Percentiles rank a stretch among this genome's conserved stretches.
phyloP scores from a whole-genome alignment of 2,113 vertebrate species.

The Sapayoa aenigma region DNA sequence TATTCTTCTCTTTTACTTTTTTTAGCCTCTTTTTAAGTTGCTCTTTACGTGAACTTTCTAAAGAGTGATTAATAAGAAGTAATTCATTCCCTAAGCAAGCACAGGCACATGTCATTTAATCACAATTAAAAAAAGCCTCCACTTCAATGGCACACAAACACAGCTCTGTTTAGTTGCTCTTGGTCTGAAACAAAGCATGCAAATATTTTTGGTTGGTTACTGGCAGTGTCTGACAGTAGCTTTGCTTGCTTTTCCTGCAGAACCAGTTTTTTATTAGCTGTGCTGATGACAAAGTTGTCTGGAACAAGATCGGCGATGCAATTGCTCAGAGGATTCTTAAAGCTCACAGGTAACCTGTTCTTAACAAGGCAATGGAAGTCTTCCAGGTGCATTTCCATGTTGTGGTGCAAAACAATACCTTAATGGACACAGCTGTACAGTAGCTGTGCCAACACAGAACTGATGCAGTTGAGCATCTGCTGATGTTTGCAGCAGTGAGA shows the following conservation, averaged over 20 bases:
- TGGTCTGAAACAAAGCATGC: background rate
- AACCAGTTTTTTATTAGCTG: conserved; percentile 99
- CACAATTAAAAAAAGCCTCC: background rate
- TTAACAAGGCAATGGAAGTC: background rate
- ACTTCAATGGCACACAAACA: background rate
- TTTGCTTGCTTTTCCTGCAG: conserved; percentile 69
- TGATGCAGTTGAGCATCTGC: fast-evolving
- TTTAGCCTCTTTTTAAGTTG: background rate
- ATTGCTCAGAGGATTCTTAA: conserved; percentile 89
- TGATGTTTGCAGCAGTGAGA: background rate
- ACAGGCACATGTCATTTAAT: background rate
- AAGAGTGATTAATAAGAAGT: background rate
- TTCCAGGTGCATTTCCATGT: background rate
- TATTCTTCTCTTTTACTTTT: background rate
- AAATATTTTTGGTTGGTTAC: background rate
- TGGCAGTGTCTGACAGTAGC: background rate
- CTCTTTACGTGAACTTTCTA: background rate
- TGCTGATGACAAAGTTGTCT: conserved; percentile 88
- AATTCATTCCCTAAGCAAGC: background rate
- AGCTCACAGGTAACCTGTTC: conserved; percentile 83
- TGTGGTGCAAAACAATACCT: background rate
- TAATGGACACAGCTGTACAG: background rate
- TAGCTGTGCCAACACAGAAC: fast-evolving
- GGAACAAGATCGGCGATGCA: conserved; percentile 90
- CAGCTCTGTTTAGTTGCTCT: background rate